These are phyloP conservation scores for Perccottus glenii DNA, from an alignment of 2,113 vertebrate species.

Conservation along the genomic window DNA sequence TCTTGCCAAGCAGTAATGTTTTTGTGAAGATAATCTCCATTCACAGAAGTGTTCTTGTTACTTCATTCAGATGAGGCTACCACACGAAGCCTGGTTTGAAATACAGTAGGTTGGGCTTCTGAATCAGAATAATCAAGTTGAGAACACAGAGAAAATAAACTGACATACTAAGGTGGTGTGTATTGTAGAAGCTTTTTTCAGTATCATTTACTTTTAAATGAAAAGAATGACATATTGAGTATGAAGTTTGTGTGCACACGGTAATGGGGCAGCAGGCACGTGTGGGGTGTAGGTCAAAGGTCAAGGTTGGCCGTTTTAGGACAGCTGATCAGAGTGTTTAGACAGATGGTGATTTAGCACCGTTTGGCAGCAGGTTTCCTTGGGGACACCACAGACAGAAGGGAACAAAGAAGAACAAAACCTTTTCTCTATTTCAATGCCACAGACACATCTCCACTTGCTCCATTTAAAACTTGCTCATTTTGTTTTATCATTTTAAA, in stretches of 20 bases:
- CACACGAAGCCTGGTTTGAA: too few relatives aligned
- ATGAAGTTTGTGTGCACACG: not conserved
- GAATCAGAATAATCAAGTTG: too few relatives aligned
- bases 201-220: not conserved
- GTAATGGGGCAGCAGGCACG: constrained; percentile 44
- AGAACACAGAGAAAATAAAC: too few relatives aligned
- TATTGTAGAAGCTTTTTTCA: not conserved
- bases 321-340: constrained; percentile 64
- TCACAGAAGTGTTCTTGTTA: not conserved
- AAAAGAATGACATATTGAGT: not conserved
- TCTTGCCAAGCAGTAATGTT: constrained; percentile 1
- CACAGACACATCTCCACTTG: too few relatives aligned
- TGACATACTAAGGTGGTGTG: too few relatives aligned
- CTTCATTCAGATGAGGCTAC: too few relatives aligned
- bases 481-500: too few relatives aligned
- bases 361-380: constrained; percentile 47
- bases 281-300: constrained; percentile 48
- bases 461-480: too few relatives aligned
- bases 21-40: not conserved
- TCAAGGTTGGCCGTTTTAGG: constrained; percentile 64
- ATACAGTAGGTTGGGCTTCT: too few relatives aligned
- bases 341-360: constrained; percentile 74
- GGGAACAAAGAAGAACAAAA: not conserved
- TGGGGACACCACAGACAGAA: constrained; percentile 8
- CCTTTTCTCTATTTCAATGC: not conserved